Base-by-base conservation (phyloP, 92 coral and sea anemone species). In the Blastomussa wellsi region DNA sequence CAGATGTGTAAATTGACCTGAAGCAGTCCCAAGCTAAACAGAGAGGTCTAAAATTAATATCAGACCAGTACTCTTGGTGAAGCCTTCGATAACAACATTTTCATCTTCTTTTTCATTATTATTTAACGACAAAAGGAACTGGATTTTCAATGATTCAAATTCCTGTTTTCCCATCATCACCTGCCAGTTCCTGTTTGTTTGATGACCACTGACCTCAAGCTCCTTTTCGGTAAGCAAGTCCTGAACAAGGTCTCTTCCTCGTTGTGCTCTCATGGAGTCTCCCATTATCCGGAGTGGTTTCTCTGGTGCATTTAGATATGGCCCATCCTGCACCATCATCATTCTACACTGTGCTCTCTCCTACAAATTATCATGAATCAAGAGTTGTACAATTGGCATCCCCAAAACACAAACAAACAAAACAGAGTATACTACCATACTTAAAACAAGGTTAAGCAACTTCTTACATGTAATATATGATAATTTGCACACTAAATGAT, bases 321-420 rank as follows among this genome's bases (percentile, higher is more conserved):
- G 98, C 29, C 99, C 99, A 86, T 96, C 99, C 77, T 96, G 99
- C 15, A 96, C 94, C 99, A 96, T 96, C 24, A 96, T 92, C 99
- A 96, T 96, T 53, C 98, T 88, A 73, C 99, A 96, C 86, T 96
- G 99, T 8, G 99, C 99, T 86, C 99, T 92, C 87, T 96, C 99
- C 97, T 95, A 86, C 5, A 77, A 33, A 78, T 47, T 66, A 42
- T 7, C 77, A 38, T 11, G 42, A 19, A 31, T 20, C 72, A 51
- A 49, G 38, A 52, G 33, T n/a, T 59, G 35, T 38, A 37, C 28
- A 44, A 36, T 22, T n/a, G 16, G 8, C 39, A 2, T 6, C 35
- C 57, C 57, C 57, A 51, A n/a, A n/a, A n/a, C n/a, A n/a, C n/a
- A n/a, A 51, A 15, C 57, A 51, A 12, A 17, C 22, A 51, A 51